These are phyloP conservation scores for Rambutsinella grinnellia DNA, from an alignment of 2,888 invertebrate genomes.

Conservation along the genomic window DNA sequence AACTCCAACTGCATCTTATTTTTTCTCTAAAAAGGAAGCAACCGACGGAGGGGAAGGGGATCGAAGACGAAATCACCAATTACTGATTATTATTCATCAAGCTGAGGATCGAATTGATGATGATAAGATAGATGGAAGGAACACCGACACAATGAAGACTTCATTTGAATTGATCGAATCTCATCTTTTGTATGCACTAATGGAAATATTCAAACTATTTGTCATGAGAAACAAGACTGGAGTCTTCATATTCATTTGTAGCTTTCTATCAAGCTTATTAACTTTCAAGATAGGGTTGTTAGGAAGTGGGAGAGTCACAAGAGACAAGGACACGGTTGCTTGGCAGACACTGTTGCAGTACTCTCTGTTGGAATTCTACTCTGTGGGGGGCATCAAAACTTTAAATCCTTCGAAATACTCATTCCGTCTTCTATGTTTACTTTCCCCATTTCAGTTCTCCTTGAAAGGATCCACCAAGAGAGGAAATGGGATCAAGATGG, in stretches of 20 bases:
- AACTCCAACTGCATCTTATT: slow-evolving; percentile 1
- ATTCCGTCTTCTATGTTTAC: background rate
- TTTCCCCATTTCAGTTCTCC: background rate
- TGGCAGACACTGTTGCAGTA: background rate
- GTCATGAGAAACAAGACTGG: too few species aligned
- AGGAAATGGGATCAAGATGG: background rate
- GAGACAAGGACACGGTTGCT: too few species aligned
- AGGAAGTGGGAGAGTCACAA: background rate
- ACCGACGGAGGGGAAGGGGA: slow-evolving; percentile 36
- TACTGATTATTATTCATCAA: slow-evolving; percentile 65
- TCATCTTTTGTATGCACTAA: too few species aligned
- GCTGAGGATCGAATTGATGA: slow-evolving; percentile 17
- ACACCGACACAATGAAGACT: slow-evolving; percentile 18
- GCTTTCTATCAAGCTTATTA: background rate
- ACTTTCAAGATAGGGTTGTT: background rate
- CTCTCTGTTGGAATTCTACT: background rate
- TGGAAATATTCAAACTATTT: too few species aligned
- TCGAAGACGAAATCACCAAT: slow-evolving; percentile 64
- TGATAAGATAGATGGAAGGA: slow-evolving; percentile 13
- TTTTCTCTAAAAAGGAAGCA: slow-evolving; percentile 20
- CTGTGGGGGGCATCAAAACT: slow-evolving; percentile 4
- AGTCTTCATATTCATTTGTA: background rate
- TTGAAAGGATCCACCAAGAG: background rate
- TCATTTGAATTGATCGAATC: slow-evolving; percentile 43
- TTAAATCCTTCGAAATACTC: slow-evolving; percentile 26